phyloP scores from a whole-genome alignment of 1,140 invertebrate genomes.

The Nixonia krombeini region DNA sequence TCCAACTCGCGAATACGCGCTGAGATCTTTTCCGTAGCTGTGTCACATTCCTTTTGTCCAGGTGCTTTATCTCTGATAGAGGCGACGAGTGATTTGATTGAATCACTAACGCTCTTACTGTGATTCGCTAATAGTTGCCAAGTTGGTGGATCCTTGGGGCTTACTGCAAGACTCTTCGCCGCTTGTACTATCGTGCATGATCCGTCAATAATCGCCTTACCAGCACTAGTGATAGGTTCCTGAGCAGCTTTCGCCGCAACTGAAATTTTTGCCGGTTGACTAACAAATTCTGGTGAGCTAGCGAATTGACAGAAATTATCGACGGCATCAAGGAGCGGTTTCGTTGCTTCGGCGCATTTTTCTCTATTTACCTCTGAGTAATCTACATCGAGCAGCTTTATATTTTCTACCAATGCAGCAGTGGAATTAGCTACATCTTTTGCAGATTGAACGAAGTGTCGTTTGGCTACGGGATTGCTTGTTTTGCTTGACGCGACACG shows the following conservation, averaged over 20 bases:
- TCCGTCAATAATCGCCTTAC: slow-evolving; percentile 84
- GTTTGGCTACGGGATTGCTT: slow-evolving; percentile 92
- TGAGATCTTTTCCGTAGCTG: slow-evolving; percentile 84
- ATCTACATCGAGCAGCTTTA: slow-evolving; percentile 91
- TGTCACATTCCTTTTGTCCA: slow-evolving; percentile 93
- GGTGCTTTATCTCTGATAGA: slow-evolving; percentile 96
- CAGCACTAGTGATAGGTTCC: slow-evolving; percentile 90
- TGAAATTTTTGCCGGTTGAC: slow-evolving; percentile 92
- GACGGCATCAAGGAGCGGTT: slow-evolving; percentile 90
- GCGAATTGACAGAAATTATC: slow-evolving; percentile 95
- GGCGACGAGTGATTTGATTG: slow-evolving; percentile 93
- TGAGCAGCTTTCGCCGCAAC: slow-evolving; percentile 82
- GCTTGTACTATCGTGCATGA: slow-evolving; percentile 92
- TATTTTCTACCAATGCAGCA: slow-evolving; percentile 93
- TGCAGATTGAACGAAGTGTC: slow-evolving; percentile 97
- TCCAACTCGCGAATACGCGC: slow-evolving; percentile 87
- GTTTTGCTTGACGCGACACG: slow-evolving; percentile 93
- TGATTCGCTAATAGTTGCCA: slow-evolving; percentile 95
- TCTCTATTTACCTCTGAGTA: slow-evolving; percentile 83
- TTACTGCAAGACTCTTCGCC: slow-evolving; percentile 90
- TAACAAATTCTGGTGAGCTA: slow-evolving; percentile 91
- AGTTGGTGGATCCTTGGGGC: slow-evolving; percentile 91
- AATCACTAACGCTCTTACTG: slow-evolving; percentile 95
- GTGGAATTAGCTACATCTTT: slow-evolving; percentile 98
- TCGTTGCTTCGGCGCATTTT: slow-evolving; percentile 85